These are phyloP conservation scores for Vicugna pacos DNA, from an alignment of 2,113 vertebrate species.

Conservation along the genomic window DNA sequence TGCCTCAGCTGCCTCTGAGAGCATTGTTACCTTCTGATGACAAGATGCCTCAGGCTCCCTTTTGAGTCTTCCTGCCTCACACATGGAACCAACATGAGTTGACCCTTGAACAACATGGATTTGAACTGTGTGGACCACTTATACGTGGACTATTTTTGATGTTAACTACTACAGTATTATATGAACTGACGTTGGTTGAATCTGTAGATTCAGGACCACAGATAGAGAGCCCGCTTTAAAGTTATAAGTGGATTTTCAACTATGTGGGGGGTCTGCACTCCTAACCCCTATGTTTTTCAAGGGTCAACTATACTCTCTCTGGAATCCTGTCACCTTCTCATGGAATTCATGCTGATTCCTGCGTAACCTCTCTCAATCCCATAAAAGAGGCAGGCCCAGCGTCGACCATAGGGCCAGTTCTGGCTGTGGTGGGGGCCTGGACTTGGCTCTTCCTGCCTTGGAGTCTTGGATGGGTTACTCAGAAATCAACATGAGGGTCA, in stretches of 20 bases:
- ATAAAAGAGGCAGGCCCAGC: neutral
- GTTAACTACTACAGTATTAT: neutral
- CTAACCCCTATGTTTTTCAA: neutral
- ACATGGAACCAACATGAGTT: neutral
- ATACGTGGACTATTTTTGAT: neutral
- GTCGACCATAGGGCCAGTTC: neutral
- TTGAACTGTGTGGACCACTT: neutral
- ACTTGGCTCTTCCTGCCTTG: neutral
- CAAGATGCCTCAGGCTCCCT: neutral
- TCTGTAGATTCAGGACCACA: neutral
- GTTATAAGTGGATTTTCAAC: neutral
- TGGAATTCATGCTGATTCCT: neutral
- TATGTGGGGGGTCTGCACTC: neutral
- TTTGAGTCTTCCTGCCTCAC: neutral
- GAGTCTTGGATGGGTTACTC: neutral
- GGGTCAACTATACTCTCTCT: neutral
- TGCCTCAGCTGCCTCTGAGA: neutral
- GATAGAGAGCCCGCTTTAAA: neutral
- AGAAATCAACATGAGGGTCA: neutral
- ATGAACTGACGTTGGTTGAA: neutral
- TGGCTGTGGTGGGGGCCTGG: neutral
- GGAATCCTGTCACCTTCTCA: neutral
- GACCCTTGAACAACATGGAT: neutral
- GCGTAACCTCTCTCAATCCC: neutral
- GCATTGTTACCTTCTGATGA: neutral